Percentiles rank a stretch among this genome's conserved stretches.
Conservation (phyloP, 1,140 invertebrate species). For the Apolygus lucorum region DNA sequence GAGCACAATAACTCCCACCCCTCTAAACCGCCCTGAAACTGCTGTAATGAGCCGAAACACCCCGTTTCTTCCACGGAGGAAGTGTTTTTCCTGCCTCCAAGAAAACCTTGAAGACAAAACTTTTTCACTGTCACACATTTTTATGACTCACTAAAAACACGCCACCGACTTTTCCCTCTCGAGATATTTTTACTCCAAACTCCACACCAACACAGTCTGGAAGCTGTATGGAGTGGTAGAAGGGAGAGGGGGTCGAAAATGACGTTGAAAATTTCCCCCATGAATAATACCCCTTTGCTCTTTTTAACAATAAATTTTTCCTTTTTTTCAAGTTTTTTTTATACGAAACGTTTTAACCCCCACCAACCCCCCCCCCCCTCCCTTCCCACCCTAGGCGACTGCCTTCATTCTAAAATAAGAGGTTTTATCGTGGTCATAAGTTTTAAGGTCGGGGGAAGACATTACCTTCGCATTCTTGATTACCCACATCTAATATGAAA, state of each 20-base stretch:
- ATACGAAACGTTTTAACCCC: not conserved
- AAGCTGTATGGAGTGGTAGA: too few species aligned
- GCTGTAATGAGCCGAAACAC: too few species aligned
- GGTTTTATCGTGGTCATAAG: slow-evolving; percentile 13
- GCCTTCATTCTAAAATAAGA: not conserved
- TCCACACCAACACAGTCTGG: too few species aligned
- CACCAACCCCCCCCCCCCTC: not conserved
- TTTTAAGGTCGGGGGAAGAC: not conserved
- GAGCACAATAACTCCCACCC: too few species aligned
- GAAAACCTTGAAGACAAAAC: not conserved
- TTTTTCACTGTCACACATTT: slow-evolving; percentile 8
- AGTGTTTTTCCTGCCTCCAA: too few species aligned
- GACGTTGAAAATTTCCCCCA: slow-evolving; percentile 3
- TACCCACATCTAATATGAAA: not conserved
- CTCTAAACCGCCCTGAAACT: too few species aligned
- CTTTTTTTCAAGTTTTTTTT: slow-evolving; percentile 1
- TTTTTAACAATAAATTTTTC: slow-evolving; percentile 4
- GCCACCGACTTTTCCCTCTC: not conserved
- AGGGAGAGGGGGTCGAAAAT: not conserved
- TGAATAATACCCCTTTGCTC: not conserved
- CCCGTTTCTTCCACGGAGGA: too few species aligned
- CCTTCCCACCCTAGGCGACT: not conserved
- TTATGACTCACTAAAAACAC: not conserved
- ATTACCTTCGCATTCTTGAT: slow-evolving; percentile 6
- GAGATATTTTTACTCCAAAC: not conserved